These are phyloP conservation scores for Cyprinella venusta DNA, from an alignment of 2,797 vertebrate genomes.

Conservation along the genomic window DNA sequence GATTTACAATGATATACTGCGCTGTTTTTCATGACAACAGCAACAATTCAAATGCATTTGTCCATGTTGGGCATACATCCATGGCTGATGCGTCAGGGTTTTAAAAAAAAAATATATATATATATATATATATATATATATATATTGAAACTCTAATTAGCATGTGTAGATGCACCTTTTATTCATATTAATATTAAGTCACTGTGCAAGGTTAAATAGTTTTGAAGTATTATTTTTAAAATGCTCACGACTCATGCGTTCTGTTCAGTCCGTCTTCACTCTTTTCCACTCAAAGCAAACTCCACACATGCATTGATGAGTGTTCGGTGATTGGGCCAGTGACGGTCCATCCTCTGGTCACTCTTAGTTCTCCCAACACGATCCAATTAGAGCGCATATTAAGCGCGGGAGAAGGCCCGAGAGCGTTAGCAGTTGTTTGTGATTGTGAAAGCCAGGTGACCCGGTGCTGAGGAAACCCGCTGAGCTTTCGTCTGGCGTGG, in stretches of 20 bases:
- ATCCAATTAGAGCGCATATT: conserved; percentile 7
- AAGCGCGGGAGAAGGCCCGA: no score
- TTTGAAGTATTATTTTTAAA: not conserved
- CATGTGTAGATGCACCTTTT: no score
- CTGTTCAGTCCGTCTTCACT: not conserved
- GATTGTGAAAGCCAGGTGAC: not conserved
- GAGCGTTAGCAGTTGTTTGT: not conserved
- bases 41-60: no score
- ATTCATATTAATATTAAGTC: not conserved
- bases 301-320: not conserved
- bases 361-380: no score
- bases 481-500: not conserved
- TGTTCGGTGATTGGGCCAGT: not conserved
- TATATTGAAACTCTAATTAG: not conserved
- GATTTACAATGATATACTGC: not conserved
- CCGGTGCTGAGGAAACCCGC: not conserved
- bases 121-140: no score
- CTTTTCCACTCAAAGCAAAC: not conserved
- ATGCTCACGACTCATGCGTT: not conserved
- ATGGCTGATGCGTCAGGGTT: not conserved
- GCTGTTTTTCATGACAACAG: no score
- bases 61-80: no score
- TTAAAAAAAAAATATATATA: no score
- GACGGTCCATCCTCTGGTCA: no score
- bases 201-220: not conserved